A percentile compares a stretch with the other conserved stretches of the same genome.
phyloP scores from a whole-genome alignment of 2,113 vertebrate genomes.

The Hippocampus abdominalis region DNA sequence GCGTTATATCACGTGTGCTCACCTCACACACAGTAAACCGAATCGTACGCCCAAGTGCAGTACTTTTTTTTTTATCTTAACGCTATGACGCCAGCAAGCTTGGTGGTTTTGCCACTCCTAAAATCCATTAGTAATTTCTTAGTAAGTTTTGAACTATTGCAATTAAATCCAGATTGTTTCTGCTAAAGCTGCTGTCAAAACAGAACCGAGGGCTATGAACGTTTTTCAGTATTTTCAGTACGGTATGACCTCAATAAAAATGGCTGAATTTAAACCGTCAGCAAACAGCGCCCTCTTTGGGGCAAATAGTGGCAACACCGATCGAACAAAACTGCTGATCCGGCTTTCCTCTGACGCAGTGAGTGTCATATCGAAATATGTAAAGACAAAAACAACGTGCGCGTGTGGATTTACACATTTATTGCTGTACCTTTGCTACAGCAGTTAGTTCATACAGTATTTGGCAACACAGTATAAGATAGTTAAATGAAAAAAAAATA shows the following conservation, averaged over 20 bases:
- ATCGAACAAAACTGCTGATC: too few species aligned
- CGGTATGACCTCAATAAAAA: background rate
- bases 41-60: too few species aligned
- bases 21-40: too few species aligned
- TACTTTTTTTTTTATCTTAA: too few species aligned
- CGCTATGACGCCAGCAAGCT: too few species aligned
- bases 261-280: background rate
- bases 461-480: constrained; percentile 21
- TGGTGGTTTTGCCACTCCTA: too few species aligned
- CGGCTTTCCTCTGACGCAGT: background rate
- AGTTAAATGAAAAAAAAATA: constrained; percentile 14
- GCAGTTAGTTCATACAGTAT: constrained; percentile 30
- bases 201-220: too few species aligned
- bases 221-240: background rate
- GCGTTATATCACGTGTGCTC: too few species aligned
- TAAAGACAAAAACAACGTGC: constrained; percentile 8
- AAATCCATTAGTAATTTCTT: too few species aligned
- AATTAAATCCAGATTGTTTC: too few species aligned
- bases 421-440: constrained; percentile 45
- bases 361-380: background rate
- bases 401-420: constrained; percentile 46
- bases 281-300: constrained; percentile 30
- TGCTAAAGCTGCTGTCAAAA: too few species aligned
- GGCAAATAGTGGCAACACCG: background rate
- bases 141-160: too few species aligned